phyloP scores from a whole-genome alignment of 92 coral and sea anemone genomes.

The Phenganax stokvisi region DNA sequence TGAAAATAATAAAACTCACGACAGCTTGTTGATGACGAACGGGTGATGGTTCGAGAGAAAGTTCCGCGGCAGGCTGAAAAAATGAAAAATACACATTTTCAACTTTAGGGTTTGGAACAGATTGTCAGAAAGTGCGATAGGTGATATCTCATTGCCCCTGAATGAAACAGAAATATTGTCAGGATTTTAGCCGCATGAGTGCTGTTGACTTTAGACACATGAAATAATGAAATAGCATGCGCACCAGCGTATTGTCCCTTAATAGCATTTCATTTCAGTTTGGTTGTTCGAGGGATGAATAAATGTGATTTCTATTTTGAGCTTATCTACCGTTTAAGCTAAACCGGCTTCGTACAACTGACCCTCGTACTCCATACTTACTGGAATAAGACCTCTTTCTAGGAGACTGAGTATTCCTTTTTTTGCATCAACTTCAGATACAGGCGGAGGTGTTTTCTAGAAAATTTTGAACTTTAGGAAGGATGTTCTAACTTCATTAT shows the following conservation, averaged over 20 bases:
- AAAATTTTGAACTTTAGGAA: background rate
- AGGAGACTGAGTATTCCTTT: constrained; percentile 89
- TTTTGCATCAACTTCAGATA: constrained; percentile 78
- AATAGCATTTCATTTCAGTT: too few species aligned
- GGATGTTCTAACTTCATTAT: background rate
- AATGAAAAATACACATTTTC: background rate
- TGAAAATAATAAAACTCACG: constrained; percentile 46
- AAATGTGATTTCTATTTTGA: too few species aligned
- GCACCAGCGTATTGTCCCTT: too few species aligned
- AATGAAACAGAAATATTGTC: too few species aligned
- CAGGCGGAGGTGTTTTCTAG: constrained; percentile 93
- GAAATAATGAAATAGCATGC: too few species aligned
- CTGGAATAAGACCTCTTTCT: constrained; percentile 95
- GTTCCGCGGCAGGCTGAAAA: constrained; percentile 88
- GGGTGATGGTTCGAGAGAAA: constrained; percentile 85
- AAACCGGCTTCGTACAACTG: too few species aligned
- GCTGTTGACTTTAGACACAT: too few species aligned
- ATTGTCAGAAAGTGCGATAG: background rate
- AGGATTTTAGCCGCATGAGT: too few species aligned
- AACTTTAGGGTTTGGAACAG: background rate
- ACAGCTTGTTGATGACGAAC: constrained; percentile 87
- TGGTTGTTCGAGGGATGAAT: too few species aligned
- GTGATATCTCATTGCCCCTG: too few species aligned
- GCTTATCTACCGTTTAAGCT: too few species aligned
- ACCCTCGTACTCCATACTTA: constrained; percentile 30